These are phyloP conservation scores for Xanthia togata DNA, from an alignment of 2,888 invertebrate genomes.

Conservation along the genomic window DNA sequence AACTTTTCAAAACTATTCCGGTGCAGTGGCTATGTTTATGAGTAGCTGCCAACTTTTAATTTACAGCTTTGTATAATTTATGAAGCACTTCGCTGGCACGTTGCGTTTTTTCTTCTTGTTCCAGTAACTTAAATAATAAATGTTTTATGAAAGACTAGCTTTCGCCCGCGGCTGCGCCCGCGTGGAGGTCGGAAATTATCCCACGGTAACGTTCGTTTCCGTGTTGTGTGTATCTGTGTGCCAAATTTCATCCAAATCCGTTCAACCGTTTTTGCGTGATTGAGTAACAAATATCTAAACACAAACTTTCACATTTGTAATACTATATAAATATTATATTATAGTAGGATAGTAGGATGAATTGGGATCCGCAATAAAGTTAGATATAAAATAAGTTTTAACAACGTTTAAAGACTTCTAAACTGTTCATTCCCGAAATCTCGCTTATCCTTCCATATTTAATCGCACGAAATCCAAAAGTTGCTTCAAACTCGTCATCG, in stretches of 20 bases:
- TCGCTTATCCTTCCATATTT: constrained; percentile 22
- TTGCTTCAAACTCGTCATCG: constrained; percentile 25
- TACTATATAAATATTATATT: too few relatives aligned
- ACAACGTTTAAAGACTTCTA: constrained; percentile 17
- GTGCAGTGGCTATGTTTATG: constrained; percentile 57
- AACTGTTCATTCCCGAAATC: neutral
- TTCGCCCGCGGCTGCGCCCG: too few relatives aligned
- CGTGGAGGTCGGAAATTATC: too few relatives aligned
- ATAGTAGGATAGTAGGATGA: neutral
- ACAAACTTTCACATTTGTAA: too few relatives aligned
- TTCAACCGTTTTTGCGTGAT: too few relatives aligned
- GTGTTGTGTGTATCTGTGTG: too few relatives aligned
- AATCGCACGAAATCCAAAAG: constrained; percentile 33
- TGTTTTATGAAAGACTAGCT: constrained; percentile 34
- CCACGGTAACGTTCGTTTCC: too few relatives aligned
- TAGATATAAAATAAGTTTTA: constrained; percentile 22
- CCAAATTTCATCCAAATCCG: too few relatives aligned
- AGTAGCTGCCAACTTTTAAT: constrained; percentile 67
- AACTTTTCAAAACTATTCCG: constrained; percentile 56
- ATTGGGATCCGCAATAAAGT: constrained; percentile 32
- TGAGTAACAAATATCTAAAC: too few relatives aligned
- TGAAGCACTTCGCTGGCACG: constrained; percentile 54
- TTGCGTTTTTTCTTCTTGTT: constrained; percentile 44
- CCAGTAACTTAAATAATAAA: constrained; percentile 55
- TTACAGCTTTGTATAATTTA: constrained; percentile 69